These are phyloP conservation scores for Stegophylla sp. DNA, from an alignment of 2,888 invertebrate genomes.

Conservation along the genomic window DNA sequence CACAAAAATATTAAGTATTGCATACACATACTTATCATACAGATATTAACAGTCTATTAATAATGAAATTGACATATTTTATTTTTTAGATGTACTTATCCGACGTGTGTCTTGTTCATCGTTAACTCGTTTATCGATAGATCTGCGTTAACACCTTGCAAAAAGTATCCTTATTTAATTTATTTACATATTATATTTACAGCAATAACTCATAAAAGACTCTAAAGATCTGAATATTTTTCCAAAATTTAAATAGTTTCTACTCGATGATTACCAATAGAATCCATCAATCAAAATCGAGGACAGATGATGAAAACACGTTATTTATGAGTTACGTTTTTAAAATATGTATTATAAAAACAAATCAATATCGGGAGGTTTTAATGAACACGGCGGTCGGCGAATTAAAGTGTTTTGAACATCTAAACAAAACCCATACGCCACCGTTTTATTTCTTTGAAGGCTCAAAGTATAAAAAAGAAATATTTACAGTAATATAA, in stretches of 20 bases:
- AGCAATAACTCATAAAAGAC: constrained; percentile 20
- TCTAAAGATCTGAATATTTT: constrained; percentile 24
- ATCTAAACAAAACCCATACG: constrained; percentile 18
- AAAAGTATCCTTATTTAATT: background rate
- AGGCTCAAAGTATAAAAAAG: background rate
- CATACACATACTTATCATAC: no score
- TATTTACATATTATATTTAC: constrained; percentile 18
- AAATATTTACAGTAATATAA: no score
- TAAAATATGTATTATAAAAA: constrained; percentile 23
- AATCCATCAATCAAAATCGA: constrained; percentile 43
- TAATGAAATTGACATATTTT: background rate
- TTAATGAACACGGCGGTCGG: background rate
- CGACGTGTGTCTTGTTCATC: background rate
- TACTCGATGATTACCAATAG: constrained; percentile 12
- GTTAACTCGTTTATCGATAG: background rate
- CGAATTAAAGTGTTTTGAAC: constrained; percentile 15
- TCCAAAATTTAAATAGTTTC: constrained; percentile 35
- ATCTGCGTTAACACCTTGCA: background rate
- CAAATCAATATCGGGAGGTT: constrained; percentile 18
- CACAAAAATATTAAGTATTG: no score
- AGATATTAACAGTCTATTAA: background rate
- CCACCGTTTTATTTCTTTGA: background rate
- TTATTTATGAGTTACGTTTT: constrained; percentile 18
- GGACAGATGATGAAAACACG: constrained; percentile 28
- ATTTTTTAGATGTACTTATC: background rate